Base-by-base conservation (phyloP, 2,888 invertebrate species). In the Cremastinae sp. region DNA sequence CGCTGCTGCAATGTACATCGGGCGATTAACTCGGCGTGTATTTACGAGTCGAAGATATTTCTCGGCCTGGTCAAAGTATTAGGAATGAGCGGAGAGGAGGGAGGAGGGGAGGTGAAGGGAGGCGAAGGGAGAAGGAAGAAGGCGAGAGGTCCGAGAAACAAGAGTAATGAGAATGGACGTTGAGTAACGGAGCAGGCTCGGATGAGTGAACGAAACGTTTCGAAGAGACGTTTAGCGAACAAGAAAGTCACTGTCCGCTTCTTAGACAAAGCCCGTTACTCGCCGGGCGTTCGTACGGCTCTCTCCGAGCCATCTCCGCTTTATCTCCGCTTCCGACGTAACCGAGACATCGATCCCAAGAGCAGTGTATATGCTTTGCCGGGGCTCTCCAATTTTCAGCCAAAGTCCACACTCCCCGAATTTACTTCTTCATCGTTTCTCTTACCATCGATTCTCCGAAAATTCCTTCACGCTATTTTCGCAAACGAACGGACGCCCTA, bases 91-190 rank as follows among this genome's bases (percentile, higher is more conserved):
- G 12, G 14, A 2, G 14, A 4, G 4, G 47, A 14, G 47, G 16
- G 47, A 5, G 16, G 4, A 34, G 28, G 5, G 10, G 51, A 51
- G 16, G n/a, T n/a, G n/a, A n/a, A n/a, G n/a, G n/a, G 22, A 28
- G 36, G 22, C 5, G 9, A 20, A 38, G 20, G 18, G 38, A 12
- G 9, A 41, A 34, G 14, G 51, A 41, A 7, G 14, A 10, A 14
- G 54, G 14, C 12, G 9, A n/a, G 36, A 7, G 16, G 41, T 41
- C 9, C 47, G 36, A 41, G 62, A 12, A 34, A 47, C 36, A 51
- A 49, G 62, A 38, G 38, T 64, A 64, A 61, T 59, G 68, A 69
- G 68, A 69, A 69, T 49, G 51, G 68, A 69, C 68, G 58, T 58
- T 69, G 68, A 69, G 59, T 69, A 58, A 56, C 62, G 28, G 47